These are phyloP conservation scores for Perca flavescens DNA, from an alignment of 2,113 vertebrate species.

Conservation along the genomic window DNA sequence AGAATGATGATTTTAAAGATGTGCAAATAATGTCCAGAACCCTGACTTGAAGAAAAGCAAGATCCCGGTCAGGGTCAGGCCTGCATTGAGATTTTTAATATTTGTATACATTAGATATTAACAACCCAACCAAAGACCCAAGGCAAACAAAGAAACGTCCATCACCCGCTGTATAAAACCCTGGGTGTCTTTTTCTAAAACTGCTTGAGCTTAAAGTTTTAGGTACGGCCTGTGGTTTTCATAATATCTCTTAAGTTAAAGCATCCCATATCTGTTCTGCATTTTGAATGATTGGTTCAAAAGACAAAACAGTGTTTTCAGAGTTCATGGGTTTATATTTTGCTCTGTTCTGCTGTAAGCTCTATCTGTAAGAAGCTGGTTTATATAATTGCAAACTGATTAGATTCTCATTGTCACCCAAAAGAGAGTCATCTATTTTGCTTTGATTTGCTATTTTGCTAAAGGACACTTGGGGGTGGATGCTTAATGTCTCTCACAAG, in stretches of 20 bases:
- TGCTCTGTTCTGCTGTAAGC: neutral
- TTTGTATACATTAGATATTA: neutral
- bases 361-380: neutral
- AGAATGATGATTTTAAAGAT: neutral
- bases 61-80: neutral
- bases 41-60: neutral
- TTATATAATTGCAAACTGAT: neutral
- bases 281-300: neutral
- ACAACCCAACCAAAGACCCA: neutral
- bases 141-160: neutral
- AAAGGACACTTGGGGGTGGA: neutral
- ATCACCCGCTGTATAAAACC: neutral
- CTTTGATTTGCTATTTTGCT: neutral
- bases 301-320: constrained; percentile 6
- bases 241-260: neutral
- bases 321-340: too few species aligned
- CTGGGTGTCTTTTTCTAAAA: neutral
- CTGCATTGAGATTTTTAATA: neutral
- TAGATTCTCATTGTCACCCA: neutral
- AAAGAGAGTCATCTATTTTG: neutral
- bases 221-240: neutral
- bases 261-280: neutral
- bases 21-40: neutral
- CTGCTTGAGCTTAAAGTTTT: neutral
- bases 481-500: neutral